Conservation (phyloP, 2,888 invertebrate species). For the Spilosoma lubricipeda region DNA sequence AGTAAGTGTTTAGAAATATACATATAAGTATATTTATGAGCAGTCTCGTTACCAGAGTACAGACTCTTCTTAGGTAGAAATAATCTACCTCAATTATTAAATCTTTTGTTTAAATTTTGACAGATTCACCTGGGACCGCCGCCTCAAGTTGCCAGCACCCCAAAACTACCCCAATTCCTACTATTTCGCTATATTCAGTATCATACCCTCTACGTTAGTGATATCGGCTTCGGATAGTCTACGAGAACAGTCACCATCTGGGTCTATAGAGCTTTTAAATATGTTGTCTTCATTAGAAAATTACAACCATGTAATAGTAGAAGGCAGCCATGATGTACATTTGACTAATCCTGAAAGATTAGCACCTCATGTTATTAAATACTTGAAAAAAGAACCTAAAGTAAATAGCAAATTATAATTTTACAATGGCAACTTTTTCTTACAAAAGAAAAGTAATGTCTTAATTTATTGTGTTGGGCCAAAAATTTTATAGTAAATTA, state of each 20-base stretch:
- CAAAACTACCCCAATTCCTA: constrained; percentile 63
- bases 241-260: constrained; percentile 28
- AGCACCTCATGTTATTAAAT: constrained; percentile 64
- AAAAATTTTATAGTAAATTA: neutral
- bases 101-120: neutral
- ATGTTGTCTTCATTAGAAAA: constrained; percentile 26
- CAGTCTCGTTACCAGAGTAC: too few relatives aligned
- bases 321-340: constrained; percentile 88
- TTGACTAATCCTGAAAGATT: constrained; percentile 85
- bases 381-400: constrained; percentile 59
- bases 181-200: constrained; percentile 60
- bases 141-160: constrained; percentile 60
- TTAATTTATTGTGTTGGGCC: neutral
- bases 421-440: neutral
- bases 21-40: too few relatives aligned
- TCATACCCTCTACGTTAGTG: constrained; percentile 63
- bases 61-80: too few relatives aligned
- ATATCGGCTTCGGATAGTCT: constrained; percentile 55
- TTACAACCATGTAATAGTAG: constrained; percentile 62
- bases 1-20: too few relatives aligned
- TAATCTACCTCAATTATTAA: neutral
- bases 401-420: constrained; percentile 30
- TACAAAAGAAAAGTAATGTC: neutral
- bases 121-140: constrained; percentile 75
- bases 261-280: constrained; percentile 12